Conservation (phyloP, 2,888 invertebrate genomes). For the Margaritifera margaritifera region DNA sequence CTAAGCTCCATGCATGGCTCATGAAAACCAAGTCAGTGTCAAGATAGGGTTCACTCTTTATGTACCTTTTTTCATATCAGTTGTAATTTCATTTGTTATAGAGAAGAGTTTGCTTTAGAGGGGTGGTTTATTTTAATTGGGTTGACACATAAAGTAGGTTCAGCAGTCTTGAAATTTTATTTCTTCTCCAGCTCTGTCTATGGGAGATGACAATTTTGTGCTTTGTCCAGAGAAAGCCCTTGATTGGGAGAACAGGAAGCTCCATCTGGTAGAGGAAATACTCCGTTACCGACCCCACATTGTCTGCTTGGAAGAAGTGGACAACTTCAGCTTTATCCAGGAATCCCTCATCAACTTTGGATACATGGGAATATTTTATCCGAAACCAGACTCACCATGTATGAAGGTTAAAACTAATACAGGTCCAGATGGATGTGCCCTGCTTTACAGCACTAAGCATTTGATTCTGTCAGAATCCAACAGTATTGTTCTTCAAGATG, state of each 20-base stretch:
- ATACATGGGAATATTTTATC: conserved; percentile 82
- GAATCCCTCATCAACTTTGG: conserved; percentile 79
- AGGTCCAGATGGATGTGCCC: conserved; percentile 86
- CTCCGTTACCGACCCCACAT: conserved; percentile 81
- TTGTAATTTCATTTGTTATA: too few species aligned
- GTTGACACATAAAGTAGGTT: too few species aligned
- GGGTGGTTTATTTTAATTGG: too few species aligned
- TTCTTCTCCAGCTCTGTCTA: conserved; percentile 79
- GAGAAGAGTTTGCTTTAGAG: too few species aligned
- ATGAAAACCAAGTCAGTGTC: too few species aligned
- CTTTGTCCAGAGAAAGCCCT: conserved; percentile 82
- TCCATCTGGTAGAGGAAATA: conserved; percentile 82
- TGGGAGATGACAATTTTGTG: conserved; percentile 82
- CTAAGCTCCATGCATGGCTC: too few species aligned
- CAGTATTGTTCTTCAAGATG: conserved; percentile 44
- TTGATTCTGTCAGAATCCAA: conserved; percentile 76
- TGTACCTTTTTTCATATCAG: too few species aligned
- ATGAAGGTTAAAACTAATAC: conserved; percentile 82
- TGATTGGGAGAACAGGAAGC: conserved; percentile 81
- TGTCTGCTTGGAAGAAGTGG: conserved; percentile 85
- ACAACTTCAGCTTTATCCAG: conserved; percentile 81
- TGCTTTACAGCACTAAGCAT: conserved; percentile 81
- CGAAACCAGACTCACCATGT: conserved; percentile 86
- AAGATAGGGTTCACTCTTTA: too few species aligned
- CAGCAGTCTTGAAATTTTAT: background rate